Evolutionary conservation across 2,888 invertebrate species (phyloP).

Genomic region (Neoaliturus tenellus): DNA sequence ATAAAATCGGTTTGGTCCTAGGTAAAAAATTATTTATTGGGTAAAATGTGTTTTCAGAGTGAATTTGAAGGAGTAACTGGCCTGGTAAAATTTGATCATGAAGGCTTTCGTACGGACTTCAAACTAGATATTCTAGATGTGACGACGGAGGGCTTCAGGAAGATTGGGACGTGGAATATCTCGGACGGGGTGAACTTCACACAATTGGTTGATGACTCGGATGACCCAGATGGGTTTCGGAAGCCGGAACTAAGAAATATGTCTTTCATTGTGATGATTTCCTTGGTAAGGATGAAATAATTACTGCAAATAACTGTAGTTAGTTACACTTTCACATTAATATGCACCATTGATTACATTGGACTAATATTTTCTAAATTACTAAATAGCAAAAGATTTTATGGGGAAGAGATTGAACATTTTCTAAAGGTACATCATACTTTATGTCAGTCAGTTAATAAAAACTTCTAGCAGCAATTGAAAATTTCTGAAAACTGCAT

Average conservation of each 20-base stretch:
- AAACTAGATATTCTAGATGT: constrained; percentile 72
- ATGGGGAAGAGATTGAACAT: too few species aligned
- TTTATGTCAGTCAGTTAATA: too few species aligned
- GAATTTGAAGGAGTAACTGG: constrained; percentile 71
- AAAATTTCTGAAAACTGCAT: too few species aligned
- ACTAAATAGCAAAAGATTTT: too few species aligned
- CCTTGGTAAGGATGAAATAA: constrained; percentile 75
- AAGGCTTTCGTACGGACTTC: constrained; percentile 72
- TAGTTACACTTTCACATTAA: too few species aligned
- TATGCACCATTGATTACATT: too few species aligned
- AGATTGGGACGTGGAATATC: constrained; percentile 71
- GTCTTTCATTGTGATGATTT: constrained; percentile 74
- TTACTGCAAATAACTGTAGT: too few species aligned
- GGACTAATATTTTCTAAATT: too few species aligned
- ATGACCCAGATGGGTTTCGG: constrained; percentile 70
- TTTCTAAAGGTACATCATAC: too few species aligned
- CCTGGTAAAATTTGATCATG: constrained; percentile 71
- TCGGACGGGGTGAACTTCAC: constrained; percentile 69
- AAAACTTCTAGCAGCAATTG: too few species aligned
- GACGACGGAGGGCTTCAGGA: constrained; percentile 71
- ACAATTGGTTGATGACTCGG: constrained; percentile 61
- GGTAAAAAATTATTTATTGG: too few species aligned
- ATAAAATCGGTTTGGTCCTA: too few species aligned
- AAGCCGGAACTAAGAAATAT: constrained; percentile 71
- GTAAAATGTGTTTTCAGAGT: constrained; percentile 70